These are phyloP conservation scores for Pteronotus mesoamericanus DNA, from an alignment of 2,797 vertebrate genomes.

Conservation along the genomic window DNA sequence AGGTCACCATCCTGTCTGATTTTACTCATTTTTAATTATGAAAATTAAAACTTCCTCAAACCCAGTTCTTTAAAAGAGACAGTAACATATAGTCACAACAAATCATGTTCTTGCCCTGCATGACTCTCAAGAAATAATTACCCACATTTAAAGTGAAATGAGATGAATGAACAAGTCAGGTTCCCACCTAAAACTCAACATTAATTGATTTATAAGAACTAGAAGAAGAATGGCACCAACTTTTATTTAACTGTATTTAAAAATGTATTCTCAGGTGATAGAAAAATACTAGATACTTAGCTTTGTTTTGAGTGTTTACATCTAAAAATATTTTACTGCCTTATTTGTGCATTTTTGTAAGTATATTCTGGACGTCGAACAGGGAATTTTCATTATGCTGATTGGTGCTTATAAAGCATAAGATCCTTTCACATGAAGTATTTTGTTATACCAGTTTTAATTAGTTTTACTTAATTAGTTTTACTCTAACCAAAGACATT, in stretches of 20 bases:
- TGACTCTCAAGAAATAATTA: neutral
- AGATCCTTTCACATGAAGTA: neutral
- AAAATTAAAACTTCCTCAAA: conserved; percentile 57
- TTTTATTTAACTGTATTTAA: conserved; percentile 72
- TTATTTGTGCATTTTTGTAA: conserved; percentile 21
- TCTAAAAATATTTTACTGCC: conserved; percentile 45
- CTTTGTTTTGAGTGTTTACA: conserved; percentile 56
- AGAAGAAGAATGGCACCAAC: conserved; percentile 54
- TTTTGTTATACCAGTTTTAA: neutral
- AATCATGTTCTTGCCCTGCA: neutral
- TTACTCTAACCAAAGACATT: neutral
- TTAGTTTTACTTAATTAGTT: neutral
- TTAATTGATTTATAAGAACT: neutral
- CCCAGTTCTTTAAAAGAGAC: conserved; percentile 24
- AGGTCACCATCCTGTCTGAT: conserved; percentile 48
- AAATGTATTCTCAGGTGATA: conserved; percentile 33
- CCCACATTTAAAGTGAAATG: neutral
- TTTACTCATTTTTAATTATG: conserved; percentile 6
- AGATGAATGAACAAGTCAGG: neutral
- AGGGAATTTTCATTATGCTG: neutral
- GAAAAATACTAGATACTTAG: neutral
- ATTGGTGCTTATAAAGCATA: neutral
- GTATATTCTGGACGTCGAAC: neutral
- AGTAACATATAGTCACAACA: conserved; percentile 11
- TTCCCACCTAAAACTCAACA: conserved; percentile 1